These are phyloP conservation scores for Eulemur rufifrons DNA, from an alignment of 2,113 vertebrate genomes.

Conservation along the genomic window DNA sequence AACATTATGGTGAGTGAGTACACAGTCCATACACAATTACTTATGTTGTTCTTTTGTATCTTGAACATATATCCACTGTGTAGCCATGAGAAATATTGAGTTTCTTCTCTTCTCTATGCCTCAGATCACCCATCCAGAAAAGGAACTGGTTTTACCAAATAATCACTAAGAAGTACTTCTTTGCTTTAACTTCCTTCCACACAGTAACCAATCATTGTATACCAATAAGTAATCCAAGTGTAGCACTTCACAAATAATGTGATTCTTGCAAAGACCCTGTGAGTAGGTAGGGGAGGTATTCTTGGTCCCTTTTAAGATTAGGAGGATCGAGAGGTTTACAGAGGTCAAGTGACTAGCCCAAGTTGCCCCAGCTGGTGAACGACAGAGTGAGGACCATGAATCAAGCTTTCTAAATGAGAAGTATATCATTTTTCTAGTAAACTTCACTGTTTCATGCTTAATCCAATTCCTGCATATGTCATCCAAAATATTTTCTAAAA, in stretches of 20 bases:
- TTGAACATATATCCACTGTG: not conserved
- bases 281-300: not conserved
- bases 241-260: not conserved
- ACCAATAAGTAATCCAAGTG: not conserved
- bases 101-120: conserved; percentile 10
- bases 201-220: not conserved
- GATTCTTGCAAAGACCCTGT: not conserved
- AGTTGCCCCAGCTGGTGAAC: not conserved
- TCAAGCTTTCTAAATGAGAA: not conserved
- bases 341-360: not conserved
- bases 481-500: conserved; percentile 40
- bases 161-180: not conserved
- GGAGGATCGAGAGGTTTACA: not conserved
- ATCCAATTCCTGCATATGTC: not conserved
- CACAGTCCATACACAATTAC: not conserved
- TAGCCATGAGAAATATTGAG: not conserved
- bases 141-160: not conserved
- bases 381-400: not conserved
- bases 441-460: not conserved
- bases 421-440: not conserved
- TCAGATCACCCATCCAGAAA: conserved; percentile 13
- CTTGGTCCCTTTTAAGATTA: not conserved
- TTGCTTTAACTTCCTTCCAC: not conserved
- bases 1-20: not conserved
- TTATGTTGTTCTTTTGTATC: not conserved